These are phyloP conservation scores for Chrysemys picta DNA, from an alignment of 2,113 vertebrate genomes.

Conservation along the genomic window DNA sequence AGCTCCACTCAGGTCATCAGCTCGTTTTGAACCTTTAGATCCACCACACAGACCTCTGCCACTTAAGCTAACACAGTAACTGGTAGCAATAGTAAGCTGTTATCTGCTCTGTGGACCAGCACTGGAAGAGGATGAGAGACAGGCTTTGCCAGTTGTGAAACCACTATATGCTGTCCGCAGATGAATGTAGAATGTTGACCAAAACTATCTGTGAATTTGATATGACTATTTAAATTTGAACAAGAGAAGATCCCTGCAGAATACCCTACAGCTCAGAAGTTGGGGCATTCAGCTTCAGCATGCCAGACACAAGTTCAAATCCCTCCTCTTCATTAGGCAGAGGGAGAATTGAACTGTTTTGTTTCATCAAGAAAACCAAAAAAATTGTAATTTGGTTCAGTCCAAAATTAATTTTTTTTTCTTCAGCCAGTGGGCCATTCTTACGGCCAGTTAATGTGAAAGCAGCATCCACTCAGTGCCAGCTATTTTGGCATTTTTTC, in stretches of 20 bases:
- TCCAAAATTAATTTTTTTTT: no score
- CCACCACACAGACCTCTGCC: neutral
- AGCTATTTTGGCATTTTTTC: conserved; percentile 62
- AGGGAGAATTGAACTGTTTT: no score
- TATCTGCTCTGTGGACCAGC: neutral
- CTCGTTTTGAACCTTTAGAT: no score
- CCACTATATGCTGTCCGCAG: neutral
- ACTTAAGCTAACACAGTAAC: neutral
- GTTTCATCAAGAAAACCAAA: no score
- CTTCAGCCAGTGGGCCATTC: neutral
- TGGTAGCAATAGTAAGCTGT: neutral
- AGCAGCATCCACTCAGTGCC: conserved; percentile 40
- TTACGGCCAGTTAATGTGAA: conserved; percentile 48
- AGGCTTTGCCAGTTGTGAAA: neutral
- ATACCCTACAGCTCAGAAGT: no score
- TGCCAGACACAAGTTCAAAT: no score
- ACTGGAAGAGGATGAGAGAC: neutral
- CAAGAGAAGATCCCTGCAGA: no score
- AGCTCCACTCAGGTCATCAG: neutral
- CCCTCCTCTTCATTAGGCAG: no score
- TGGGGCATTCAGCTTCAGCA: no score
- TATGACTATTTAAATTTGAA: no score
- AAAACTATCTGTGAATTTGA: no score
- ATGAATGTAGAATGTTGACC: neutral
- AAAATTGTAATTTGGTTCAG: no score